Evolutionary conservation across 2,113 vertebrate species (phyloP).

Genomic region (Murina feae): DNA sequence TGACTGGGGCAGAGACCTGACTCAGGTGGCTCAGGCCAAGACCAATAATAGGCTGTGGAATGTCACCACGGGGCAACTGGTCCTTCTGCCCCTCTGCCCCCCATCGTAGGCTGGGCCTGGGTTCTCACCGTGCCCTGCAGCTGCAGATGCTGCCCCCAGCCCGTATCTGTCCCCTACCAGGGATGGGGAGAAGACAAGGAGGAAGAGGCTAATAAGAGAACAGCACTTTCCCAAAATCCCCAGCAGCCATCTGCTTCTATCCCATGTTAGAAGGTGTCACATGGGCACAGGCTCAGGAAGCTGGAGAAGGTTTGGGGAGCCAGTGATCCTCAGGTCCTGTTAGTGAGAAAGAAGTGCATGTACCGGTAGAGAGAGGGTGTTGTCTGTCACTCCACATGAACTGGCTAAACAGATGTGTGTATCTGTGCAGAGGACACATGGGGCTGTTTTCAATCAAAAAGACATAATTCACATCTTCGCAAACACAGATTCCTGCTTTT

Average conservation of each 20-base stretch:
- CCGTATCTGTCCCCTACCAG: neutral
- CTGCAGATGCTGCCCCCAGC: neutral
- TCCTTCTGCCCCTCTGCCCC: neutral
- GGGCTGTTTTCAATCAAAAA: neutral
- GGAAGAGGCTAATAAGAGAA: neutral
- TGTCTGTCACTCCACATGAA: neutral
- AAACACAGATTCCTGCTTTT: neutral
- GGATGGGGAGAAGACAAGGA: rapidly evolving
- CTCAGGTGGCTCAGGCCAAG: neutral
- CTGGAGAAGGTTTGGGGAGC: neutral
- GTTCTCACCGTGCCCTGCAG: neutral
- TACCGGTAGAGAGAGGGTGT: neutral
- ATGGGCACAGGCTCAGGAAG: rapidly evolving
- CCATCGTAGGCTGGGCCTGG: neutral
- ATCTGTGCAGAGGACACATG: neutral
- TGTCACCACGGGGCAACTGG: rapidly evolving
- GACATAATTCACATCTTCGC: neutral
- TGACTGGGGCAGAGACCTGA: neutral
- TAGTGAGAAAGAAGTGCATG: neutral
- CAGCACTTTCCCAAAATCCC: neutral
- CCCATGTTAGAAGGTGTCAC: neutral
- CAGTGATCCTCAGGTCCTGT: rapidly evolving
- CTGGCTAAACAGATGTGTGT: neutral
- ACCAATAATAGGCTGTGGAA: rapidly evolving
- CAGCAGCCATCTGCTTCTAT: rapidly evolving